A percentile compares a stretch with the other conserved stretches of the same genome.
phyloP scores from a whole-genome alignment of 2,113 vertebrate species.

The Rhagologus leucostigma region DNA sequence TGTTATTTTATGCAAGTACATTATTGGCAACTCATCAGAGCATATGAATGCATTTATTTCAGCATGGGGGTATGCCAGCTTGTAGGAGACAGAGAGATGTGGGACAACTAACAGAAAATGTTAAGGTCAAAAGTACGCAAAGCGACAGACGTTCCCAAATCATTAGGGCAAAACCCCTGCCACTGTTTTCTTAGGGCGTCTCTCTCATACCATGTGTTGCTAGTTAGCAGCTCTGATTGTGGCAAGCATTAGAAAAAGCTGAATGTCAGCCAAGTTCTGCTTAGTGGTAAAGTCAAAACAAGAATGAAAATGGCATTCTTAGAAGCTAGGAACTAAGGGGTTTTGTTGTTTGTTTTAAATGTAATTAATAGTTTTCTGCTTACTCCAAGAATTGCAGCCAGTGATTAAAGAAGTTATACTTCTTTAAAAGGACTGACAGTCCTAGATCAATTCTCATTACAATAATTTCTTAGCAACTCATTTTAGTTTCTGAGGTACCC shows the following conservation, averaged over 20 bases:
- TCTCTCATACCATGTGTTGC: conserved; percentile 30
- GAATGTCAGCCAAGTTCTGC: conserved; percentile 50
- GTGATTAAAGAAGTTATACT: not conserved
- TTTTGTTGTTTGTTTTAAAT: not conserved
- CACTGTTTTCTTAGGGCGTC: conserved; percentile 13
- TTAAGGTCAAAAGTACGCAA: not conserved
- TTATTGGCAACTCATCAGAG: not conserved
- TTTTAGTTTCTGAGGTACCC: not conserved
- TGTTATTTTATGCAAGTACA: not conserved
- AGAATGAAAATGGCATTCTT: not conserved
- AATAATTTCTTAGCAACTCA: not conserved
- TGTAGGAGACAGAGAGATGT: not conserved
- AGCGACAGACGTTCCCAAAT: conserved; percentile 31
- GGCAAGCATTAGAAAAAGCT: conserved; percentile 31
- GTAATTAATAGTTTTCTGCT: not conserved
- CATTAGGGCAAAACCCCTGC: conserved; percentile 26
- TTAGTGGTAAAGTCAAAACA: not conserved
- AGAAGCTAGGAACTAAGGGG: not conserved
- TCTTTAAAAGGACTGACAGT: not conserved
- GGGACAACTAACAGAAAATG: not conserved
- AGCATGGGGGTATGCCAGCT: not conserved
- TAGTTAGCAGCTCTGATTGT: conserved; percentile 55
- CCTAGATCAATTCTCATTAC: not conserved
- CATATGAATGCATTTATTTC: not conserved
- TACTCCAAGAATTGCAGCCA: not conserved